Evolutionary conservation across 2,113 vertebrate species (phyloP).

Genomic region (Tympanuchus pallidicinctus): DNA sequence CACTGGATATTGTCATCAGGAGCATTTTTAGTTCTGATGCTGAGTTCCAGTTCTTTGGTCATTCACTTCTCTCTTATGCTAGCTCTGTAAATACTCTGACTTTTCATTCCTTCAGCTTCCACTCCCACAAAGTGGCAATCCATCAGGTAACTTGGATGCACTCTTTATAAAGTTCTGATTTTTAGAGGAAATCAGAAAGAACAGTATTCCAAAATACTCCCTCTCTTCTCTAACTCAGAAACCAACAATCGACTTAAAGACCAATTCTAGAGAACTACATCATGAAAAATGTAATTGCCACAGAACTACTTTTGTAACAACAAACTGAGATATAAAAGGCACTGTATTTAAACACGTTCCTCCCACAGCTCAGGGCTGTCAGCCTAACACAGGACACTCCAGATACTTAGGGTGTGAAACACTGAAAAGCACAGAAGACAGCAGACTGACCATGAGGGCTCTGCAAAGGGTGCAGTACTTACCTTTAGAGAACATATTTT

Average conservation of each 20-base stretch:
- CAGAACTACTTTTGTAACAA: not conserved
- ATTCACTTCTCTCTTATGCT: not conserved
- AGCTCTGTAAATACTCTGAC: not conserved
- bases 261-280: not conserved
- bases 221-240: not conserved
- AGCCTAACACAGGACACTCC: not conserved
- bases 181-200: not conserved
- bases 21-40: not conserved
- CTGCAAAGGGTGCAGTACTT: constrained; percentile 64
- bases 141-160: rapidly evolving
- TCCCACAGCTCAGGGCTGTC: not conserved
- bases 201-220: not conserved
- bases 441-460: not conserved
- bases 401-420: not conserved
- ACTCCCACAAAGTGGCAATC: rapidly evolving
- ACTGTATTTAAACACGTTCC: not conserved
- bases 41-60: rapidly evolving
- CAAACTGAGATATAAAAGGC: rapidly evolving
- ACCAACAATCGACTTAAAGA: not conserved
- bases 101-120: not conserved
- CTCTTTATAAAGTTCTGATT: not conserved
- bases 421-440: constrained; percentile 17
- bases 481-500: constrained; percentile 83
- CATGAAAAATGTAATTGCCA: not conserved
- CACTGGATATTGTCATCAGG: not conserved